These are phyloP conservation scores for Festucalex cinctus DNA, from an alignment of 2,113 vertebrate species.

Conservation along the genomic window DNA sequence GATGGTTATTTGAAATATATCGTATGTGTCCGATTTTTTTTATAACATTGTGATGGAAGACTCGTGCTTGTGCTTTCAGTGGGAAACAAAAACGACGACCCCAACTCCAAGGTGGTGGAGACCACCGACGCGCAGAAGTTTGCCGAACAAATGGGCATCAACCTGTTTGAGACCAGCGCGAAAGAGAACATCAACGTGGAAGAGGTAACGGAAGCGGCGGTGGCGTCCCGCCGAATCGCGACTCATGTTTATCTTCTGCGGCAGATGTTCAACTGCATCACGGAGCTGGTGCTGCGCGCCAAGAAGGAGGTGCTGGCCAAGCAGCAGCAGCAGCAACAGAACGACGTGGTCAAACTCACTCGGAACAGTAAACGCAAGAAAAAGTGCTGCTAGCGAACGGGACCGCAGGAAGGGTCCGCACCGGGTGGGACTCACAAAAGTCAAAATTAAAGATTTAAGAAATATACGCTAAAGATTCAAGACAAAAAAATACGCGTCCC, in stretches of 20 bases:
- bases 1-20: too few species aligned
- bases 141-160: conserved; percentile 98
- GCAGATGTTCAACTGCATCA: conserved; percentile 99
- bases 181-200: conserved; percentile 99
- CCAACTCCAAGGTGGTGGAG: conserved; percentile 96
- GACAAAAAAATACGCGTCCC: conserved; percentile 54
- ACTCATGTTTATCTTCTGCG: conserved; percentile 8
- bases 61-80: conserved; percentile 64
- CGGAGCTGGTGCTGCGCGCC: conserved; percentile 92
- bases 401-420: conserved; percentile 28
- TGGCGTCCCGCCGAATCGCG: not conserved
- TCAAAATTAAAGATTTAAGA: conserved; percentile 73
- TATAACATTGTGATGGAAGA: too few species aligned
- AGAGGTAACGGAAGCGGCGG: conserved; percentile 76
- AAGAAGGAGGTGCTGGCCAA: conserved; percentile 98
- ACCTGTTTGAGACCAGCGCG: conserved; percentile 96
- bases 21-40: too few species aligned
- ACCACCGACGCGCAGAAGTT: conserved; percentile 97
- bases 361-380: conserved; percentile 99
- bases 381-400: conserved; percentile 88
- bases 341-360: conserved; percentile 95
- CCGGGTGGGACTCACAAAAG: conserved; percentile 65
- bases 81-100: conserved; percentile 98
- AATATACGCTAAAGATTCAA: conserved; percentile 58
- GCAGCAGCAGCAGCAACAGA: conserved; percentile 97